A percentile compares a stretch with the other conserved stretches of the same genome.
Conservation (phyloP, 2,113 vertebrate species). For the Opisthocomus hoazin region DNA sequence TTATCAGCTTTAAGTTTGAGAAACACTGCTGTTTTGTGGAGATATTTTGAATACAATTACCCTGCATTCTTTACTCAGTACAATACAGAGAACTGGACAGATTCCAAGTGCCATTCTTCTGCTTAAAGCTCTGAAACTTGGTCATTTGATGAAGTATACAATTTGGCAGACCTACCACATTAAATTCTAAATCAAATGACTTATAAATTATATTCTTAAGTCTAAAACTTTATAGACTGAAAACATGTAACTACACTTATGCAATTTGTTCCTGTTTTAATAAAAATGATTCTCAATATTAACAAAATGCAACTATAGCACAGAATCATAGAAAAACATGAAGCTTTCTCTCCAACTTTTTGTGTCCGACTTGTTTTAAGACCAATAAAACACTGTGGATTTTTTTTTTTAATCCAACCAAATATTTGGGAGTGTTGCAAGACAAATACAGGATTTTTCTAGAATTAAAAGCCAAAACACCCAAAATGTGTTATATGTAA, state of each 20-base stretch:
- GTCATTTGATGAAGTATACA: not conserved
- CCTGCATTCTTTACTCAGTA: not conserved
- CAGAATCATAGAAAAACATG: not conserved
- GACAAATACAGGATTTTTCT: not conserved
- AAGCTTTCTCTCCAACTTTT: not conserved
- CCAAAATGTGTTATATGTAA: not conserved
- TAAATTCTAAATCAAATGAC: not conserved
- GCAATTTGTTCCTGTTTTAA: not conserved
- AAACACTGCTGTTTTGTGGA: not conserved
- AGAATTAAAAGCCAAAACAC: not conserved
- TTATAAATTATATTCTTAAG: not conserved
- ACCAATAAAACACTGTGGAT: not conserved
- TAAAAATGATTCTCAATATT: not conserved
- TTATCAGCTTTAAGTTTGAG: not conserved
- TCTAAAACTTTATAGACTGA: not conserved
- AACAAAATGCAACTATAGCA: not conserved
- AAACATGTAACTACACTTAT: not conserved
- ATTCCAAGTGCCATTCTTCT: not conserved
- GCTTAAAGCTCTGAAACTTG: not conserved
- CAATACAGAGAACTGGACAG: not conserved
- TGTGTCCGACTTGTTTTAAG: not conserved
- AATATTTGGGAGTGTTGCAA: not conserved
- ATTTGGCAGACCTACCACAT: not conserved
- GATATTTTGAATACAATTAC: not conserved
- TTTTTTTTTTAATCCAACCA: not conserved